Conservation (phyloP, 2,888 invertebrate genomes). For the Agrochola litura region DNA sequence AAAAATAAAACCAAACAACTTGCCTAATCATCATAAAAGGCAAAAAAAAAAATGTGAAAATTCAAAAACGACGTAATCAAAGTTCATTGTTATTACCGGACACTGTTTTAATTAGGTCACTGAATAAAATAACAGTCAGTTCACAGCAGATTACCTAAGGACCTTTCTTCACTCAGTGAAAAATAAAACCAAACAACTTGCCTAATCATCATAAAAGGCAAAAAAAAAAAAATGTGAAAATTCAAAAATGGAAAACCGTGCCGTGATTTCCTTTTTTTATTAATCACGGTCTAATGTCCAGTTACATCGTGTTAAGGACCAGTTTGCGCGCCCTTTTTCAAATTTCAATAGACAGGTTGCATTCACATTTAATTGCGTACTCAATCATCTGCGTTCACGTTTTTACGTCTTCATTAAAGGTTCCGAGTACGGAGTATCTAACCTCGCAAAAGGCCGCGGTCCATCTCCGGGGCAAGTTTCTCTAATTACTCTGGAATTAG, state of each 20-base stretch:
- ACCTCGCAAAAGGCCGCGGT: slow-evolving; percentile 66
- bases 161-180: too few relatives aligned
- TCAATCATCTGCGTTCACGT: slow-evolving; percentile 52
- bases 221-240: too few relatives aligned
- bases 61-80: not conserved
- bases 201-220: not conserved
- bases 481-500: slow-evolving; percentile 84
- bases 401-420: slow-evolving; percentile 74
- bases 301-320: not conserved
- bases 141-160: too few relatives aligned
- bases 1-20: not conserved
- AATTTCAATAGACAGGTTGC: slow-evolving; percentile 20
- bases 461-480: slow-evolving; percentile 79
- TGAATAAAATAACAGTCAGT: not conserved
- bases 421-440: slow-evolving; percentile 72
- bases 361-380: slow-evolving; percentile 25
- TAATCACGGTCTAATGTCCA: slow-evolving; percentile 8
- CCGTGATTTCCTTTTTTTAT: slow-evolving; percentile 20
- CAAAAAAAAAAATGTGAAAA: too few relatives aligned
- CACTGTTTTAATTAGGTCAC: not conserved
- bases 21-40: not conserved
- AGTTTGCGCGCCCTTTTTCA: slow-evolving; percentile 38
- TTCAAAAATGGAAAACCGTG: slow-evolving; percentile 12
- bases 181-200: not conserved
- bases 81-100: not conserved